Evolutionary conservation across 2,888 invertebrate genomes (phyloP), one percentile per base, ranked within the genome.

Genomic region (Latheticus oryzae): DNA sequence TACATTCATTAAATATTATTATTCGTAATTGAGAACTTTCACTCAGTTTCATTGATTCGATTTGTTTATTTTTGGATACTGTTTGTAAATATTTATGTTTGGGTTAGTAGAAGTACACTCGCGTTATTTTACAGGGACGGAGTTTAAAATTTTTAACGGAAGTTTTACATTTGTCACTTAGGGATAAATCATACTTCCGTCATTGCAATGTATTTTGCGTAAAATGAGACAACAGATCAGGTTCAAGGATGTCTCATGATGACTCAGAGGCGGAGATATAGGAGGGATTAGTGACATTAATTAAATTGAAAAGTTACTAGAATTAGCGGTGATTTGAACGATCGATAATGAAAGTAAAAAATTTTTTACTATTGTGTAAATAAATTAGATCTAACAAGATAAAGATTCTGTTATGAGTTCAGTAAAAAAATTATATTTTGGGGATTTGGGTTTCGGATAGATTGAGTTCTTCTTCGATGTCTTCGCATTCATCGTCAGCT

Each of bases 401-500:
- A n/a, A n/a, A n/a, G n/a, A n/a, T n/a, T n/a, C n/a, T n/a, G n/a
- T n/a, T n/a, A n/a, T n/a, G n/a, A n/a, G n/a, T n/a, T n/a, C n/a
- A n/a, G n/a, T n/a, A n/a, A 33, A 12, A 2, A 9, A 4, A 9
- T 32, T 33, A 48, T 3, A 15, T 30, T 42, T 58, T 58, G 2
- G 30, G 38, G 1, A 13, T 7, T 21, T 40, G 47, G 15, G 47
- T 48, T 33, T 54, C 59, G 32, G 59, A 59, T 33, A 59, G 23
- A 17, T 33, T 33, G 8, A 54, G 32, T 32, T 60, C 60, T 52
- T 60, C 60, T 28, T 47, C 52, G 21, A 42, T 42, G 12, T 65
- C 67, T 19, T 70, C 82, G 51, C 82, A 82, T 58, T 82, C 82
- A 50, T 84, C 84, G 19, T 83, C 82, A 23, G 70, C 66, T 11